A percentile compares a stretch with the other conserved stretches of the same genome.
These are phyloP conservation scores for Temnothorax ravouxi DNA, from an alignment of 2,888 invertebrate species.

Conservation along the genomic window DNA sequence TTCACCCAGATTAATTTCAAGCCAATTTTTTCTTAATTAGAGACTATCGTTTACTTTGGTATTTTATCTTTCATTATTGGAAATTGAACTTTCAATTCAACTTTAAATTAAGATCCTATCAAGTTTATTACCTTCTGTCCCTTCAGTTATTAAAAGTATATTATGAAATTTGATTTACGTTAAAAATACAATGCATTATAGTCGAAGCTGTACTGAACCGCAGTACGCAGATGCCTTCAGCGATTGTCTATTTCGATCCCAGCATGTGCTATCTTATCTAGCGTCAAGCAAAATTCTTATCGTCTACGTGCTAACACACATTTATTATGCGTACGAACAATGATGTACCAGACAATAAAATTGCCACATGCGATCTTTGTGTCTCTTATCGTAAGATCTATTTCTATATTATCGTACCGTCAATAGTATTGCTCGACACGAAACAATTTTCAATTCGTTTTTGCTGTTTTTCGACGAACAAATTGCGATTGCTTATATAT, in stretches of 20 bases:
- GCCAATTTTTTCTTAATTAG: not conserved
- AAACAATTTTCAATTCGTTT: conserved; percentile 2
- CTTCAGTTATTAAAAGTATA: not conserved
- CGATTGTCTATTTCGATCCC: not conserved
- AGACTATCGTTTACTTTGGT: not conserved
- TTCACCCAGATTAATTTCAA: conserved; percentile 1
- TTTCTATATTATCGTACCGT: conserved; percentile 15
- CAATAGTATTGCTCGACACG: not conserved
- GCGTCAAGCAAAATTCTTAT: conserved; percentile 11
- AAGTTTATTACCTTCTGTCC: not conserved
- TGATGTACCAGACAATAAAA: conserved; percentile 31
- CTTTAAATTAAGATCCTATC: not conserved
- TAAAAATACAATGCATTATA: not conserved
- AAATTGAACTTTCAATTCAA: conserved; percentile 6
- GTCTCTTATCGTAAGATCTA: conserved; percentile 11
- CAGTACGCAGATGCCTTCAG: not conserved
- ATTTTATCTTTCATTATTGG: not conserved
- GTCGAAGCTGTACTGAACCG: not conserved
- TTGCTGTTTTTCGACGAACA: not conserved
- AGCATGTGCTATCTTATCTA: conserved; percentile 39
- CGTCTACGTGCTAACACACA: not conserved
- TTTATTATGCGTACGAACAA: conserved; percentile 8
- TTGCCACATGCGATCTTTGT: not conserved
- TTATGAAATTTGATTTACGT: not conserved
- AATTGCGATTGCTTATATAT: not conserved